These are phyloP conservation scores for Nyctereutes procyonoides DNA, from an alignment of 2,113 vertebrate species.

Conservation along the genomic window DNA sequence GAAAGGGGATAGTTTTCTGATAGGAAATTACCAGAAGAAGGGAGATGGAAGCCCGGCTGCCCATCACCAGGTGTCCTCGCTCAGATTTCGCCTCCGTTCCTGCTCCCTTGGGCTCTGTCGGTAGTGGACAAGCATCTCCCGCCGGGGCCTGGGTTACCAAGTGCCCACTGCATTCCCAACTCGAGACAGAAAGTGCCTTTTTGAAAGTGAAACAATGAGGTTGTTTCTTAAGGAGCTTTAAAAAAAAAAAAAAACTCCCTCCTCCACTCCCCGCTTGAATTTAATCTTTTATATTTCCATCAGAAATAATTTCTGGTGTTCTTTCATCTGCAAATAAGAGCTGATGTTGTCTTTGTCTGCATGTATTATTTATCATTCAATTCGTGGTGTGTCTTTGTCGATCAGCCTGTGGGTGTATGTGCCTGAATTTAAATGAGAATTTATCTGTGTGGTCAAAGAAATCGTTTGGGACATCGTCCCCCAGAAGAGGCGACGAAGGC, in stretches of 20 bases:
- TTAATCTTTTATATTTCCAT: constrained; percentile 70
- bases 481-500: not conserved
- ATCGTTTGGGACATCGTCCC: constrained; percentile 44
- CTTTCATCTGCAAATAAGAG: constrained; percentile 76
- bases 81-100: not conserved
- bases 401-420: constrained; percentile 58
- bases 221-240: constrained; percentile 60
- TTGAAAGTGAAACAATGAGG: constrained; percentile 65
- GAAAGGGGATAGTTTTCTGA: not conserved
- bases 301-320: constrained; percentile 74
- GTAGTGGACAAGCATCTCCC: not conserved
- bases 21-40: not conserved
- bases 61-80: not conserved
- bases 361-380: constrained; percentile 77
- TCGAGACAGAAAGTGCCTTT: constrained; percentile 54
- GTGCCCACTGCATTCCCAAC: constrained; percentile 68
- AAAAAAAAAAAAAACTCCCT: constrained; percentile 58
- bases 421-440: constrained; percentile 71
- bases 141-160: not conserved
- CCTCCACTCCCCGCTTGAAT: constrained; percentile 64
- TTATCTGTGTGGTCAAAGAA: constrained; percentile 50
- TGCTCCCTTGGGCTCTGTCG: not conserved
- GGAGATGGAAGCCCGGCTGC: not conserved
- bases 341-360: constrained; percentile 62
- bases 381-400: constrained; percentile 44